phyloP scores from a whole-genome alignment of 2,797 vertebrate genomes.

The Mormyrops boulengeri region DNA sequence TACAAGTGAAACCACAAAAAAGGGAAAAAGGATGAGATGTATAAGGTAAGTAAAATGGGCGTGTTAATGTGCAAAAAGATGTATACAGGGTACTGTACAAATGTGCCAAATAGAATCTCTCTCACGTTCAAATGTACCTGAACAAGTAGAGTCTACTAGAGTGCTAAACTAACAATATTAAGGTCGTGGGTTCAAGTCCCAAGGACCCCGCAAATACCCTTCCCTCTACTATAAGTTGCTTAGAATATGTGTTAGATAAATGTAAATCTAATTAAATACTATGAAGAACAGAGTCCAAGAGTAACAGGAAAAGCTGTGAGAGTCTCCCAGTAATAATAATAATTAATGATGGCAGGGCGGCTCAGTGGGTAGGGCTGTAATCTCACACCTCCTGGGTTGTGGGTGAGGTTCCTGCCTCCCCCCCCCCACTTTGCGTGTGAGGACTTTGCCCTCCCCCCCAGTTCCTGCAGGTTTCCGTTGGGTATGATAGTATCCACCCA shows the following conservation, averaged over 20 bases:
- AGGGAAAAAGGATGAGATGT: not conserved
- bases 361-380: not conserved
- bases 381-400: not conserved
- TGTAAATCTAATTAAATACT: not conserved
- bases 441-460: not conserved
- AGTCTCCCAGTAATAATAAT: not conserved
- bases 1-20: not conserved
- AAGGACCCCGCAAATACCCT: not conserved
- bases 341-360: not conserved
- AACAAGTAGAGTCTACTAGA: not conserved
- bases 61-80: not conserved
- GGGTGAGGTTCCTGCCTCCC: not conserved
- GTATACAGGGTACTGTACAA: not conserved
- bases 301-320: not conserved
- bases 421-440: not conserved
- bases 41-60: not conserved
- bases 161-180: not conserved
- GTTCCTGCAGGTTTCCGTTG: not conserved
- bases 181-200: not conserved
- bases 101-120: not conserved
- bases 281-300: not conserved
- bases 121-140: not conserved
- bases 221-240: not conserved
- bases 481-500: not conserved
- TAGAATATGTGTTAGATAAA: not conserved